Evolutionary conservation across 2,888 invertebrate genomes (phyloP).

Genomic region (Diplolepis rosae): DNA sequence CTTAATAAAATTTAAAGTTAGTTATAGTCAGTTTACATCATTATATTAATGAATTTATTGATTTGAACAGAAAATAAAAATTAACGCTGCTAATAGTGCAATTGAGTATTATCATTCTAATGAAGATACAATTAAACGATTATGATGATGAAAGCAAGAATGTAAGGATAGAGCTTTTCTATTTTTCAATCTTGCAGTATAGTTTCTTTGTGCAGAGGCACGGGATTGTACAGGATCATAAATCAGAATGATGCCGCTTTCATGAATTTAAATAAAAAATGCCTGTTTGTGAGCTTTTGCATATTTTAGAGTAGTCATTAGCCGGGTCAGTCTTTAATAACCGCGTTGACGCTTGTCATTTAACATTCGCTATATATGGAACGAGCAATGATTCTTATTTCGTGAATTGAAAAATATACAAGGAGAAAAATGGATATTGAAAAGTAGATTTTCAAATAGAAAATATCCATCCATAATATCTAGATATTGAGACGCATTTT

Average conservation of each 20-base stretch:
- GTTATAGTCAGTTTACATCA: no score
- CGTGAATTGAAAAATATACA: no score
- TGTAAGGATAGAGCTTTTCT: slow-evolving; percentile 4
- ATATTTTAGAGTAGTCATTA: slow-evolving; percentile 24
- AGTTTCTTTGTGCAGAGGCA: slow-evolving; percentile 8
- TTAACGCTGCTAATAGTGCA: neutral
- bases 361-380: neutral
- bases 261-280: slow-evolving; percentile 23
- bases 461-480: no score
- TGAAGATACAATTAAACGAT: neutral
- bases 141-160: neutral
- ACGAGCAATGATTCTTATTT: neutral
- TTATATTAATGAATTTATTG: no score
- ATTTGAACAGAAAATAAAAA: neutral
- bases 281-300: slow-evolving; percentile 14
- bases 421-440: no score
- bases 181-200: neutral
- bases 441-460: no score
- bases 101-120: neutral
- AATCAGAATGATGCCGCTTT: slow-evolving; percentile 22
- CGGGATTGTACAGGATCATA: slow-evolving; percentile 21
- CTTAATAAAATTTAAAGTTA: no score
- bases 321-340: slow-evolving; percentile 11
- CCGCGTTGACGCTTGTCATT: neutral
- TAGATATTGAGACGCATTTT: no score